These are phyloP conservation scores for Notamacropus eugenii DNA, from an alignment of 2,797 vertebrate genomes.

Conservation along the genomic window DNA sequence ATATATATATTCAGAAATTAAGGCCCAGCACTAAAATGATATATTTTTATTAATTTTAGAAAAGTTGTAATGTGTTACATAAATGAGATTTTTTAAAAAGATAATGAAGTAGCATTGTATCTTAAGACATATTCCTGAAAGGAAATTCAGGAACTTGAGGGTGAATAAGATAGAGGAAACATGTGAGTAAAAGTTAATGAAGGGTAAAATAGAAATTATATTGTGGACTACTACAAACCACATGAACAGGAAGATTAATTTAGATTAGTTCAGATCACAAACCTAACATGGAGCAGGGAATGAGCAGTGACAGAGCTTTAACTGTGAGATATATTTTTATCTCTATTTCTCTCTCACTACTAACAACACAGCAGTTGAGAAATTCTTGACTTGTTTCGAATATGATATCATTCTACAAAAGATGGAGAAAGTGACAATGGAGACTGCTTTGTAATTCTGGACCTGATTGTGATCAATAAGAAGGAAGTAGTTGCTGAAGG, in stretches of 20 bases:
- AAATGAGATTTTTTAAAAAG: not conserved
- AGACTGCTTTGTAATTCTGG: not conserved
- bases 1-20: not conserved
- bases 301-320: not conserved
- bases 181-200: not conserved
- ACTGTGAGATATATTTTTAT: not conserved
- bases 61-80: not conserved
- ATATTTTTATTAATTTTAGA: not conserved
- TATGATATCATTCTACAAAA: not conserved
- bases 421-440: not conserved
- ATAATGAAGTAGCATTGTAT: not conserved
- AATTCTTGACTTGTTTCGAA: not conserved
- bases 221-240: not conserved
- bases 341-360: not conserved
- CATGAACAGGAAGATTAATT: not conserved
- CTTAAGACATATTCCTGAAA: not conserved
- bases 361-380: not conserved
- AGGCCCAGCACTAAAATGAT: not conserved
- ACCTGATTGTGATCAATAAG: not conserved
- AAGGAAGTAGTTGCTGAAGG: not conserved
- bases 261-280: not conserved
- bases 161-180: not conserved
- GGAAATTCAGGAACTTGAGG: not conserved
- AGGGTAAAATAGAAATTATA: not conserved
- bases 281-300: not conserved